Base-by-base conservation (phyloP, 2,888 invertebrate genomes). In the Kryphioiulus occultus region DNA sequence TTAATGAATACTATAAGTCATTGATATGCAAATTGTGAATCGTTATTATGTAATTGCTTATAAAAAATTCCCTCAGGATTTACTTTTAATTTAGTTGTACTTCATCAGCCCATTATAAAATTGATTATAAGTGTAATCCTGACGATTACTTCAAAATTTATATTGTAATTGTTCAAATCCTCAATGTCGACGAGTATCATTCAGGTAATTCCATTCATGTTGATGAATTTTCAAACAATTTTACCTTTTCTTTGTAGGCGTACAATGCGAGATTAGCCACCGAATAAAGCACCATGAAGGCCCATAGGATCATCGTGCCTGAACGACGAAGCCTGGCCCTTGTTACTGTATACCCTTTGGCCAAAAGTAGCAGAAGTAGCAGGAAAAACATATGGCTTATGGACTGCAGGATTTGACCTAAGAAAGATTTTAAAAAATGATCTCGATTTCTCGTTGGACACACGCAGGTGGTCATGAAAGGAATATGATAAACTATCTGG, bases 291-390 rank as follows among this genome's bases (percentile, higher is more conserved):
- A 95, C 95, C 94, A 96, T 95, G 92, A 98, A 97, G 1, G 95
- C 92, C 0, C 95, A 95, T 86, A 98, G 92, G 92, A 95, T 96
- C 85, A 96, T 94, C 0, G 95, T 94, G 89, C 96, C 95, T 17
- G 93, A 93, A 0, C 94, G 92, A 86, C 96, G 95, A 32, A 98
- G 93, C 0, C 96, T 93, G 0, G 96, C 97, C 86, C 97, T 94
- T 0, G 98, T 98, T 42, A 98, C 95, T 0, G 97, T 98, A 91
- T 95, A 98, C 0, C 98, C 98, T 91, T 98, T 97, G 0, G 95
- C 97, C 92, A 98, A 93, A 7, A 98, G 92, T 0, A 98, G 93
- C 87, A 98, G 92, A 19, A 98, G 93, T 0, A 97, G 92, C 0
- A 98, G 93, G 91, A 96, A 97, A 0, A 95, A 92, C 87, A 95